Evolutionary conservation across 1,140 invertebrate genomes (phyloP).

Genomic region (Propsilocerus akamusi): DNA sequence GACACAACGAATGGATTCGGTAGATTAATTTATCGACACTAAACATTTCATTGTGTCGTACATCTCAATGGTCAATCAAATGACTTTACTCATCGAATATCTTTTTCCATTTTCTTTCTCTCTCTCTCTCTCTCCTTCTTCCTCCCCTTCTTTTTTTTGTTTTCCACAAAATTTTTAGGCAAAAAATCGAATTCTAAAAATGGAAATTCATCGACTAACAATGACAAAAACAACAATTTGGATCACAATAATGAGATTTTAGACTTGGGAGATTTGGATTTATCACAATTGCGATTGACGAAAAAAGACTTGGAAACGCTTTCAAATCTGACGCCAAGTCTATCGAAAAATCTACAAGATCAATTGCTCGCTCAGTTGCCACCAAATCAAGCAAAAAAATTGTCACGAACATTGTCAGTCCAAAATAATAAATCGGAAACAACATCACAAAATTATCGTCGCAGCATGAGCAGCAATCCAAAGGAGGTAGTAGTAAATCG

Average conservation of each 20-base stretch:
- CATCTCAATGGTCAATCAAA: no score
- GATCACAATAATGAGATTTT: constrained; percentile 29
- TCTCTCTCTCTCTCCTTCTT: no score
- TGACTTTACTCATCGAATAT: no score
- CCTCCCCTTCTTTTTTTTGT: no score
- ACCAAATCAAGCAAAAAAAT: constrained; percentile 34
- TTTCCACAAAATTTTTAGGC: no score
- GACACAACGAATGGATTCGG: no score
- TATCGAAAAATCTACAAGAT: constrained; percentile 39
- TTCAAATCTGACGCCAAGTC: constrained; percentile 39
- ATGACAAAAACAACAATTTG: neutral
- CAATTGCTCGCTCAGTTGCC: constrained; percentile 40
- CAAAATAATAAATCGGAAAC: constrained; percentile 13
- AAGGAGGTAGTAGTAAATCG: neutral
- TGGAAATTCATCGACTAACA: no score
- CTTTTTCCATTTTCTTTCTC: no score
- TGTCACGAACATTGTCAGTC: constrained; percentile 39
- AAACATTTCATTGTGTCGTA: no score
- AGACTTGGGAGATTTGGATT: constrained; percentile 40
- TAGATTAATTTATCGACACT: no score
- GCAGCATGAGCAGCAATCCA: constrained; percentile 20
- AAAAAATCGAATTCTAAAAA: no score
- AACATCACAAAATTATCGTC: constrained; percentile 16
- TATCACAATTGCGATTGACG: constrained; percentile 39
- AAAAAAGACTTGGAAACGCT: constrained; percentile 42